Evolutionary conservation across 2,113 vertebrate species (phyloP).

Genomic region (Ondatra zibethicus): DNA sequence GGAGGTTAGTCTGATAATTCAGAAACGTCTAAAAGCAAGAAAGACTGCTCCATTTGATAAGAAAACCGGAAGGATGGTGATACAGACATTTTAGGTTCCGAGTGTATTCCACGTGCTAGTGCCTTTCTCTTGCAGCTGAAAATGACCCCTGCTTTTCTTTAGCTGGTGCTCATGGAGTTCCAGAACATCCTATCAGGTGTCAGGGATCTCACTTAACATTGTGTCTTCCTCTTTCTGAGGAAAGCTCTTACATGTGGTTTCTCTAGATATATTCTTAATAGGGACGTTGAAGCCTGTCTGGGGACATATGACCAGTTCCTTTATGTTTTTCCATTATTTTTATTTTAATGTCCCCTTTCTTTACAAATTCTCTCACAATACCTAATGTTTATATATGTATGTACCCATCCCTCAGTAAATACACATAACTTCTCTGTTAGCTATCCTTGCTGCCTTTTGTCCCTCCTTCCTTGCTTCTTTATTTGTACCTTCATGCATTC

Average conservation of each 20-base stretch:
- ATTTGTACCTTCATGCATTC: too few species aligned
- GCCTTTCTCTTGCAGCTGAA: neutral
- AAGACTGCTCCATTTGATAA: slow-evolving; percentile 43
- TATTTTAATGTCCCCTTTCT: too few species aligned
- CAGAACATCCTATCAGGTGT: neutral
- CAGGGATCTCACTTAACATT: neutral
- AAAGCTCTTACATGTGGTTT: neutral
- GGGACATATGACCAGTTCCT: neutral
- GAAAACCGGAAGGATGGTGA: neutral
- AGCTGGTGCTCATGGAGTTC: neutral
- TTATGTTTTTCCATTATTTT: too few species aligned
- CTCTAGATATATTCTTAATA: neutral
- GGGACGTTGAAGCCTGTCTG: neutral
- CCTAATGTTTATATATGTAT: too few species aligned
- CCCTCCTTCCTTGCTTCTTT: too few species aligned
- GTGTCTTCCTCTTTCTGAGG: neutral
- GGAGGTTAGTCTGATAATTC: slow-evolving; percentile 42
- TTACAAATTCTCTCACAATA: too few species aligned
- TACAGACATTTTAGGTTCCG: neutral
- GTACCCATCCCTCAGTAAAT: too few species aligned
- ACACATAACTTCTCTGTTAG: too few species aligned
- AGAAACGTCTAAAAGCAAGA: slow-evolving; percentile 46
- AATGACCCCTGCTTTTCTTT: neutral
- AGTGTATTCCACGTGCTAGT: neutral
- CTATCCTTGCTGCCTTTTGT: too few species aligned